phyloP scores from a whole-genome alignment of 35 echinoderm and acorn worm species.

The Acanthaster planci region DNA sequence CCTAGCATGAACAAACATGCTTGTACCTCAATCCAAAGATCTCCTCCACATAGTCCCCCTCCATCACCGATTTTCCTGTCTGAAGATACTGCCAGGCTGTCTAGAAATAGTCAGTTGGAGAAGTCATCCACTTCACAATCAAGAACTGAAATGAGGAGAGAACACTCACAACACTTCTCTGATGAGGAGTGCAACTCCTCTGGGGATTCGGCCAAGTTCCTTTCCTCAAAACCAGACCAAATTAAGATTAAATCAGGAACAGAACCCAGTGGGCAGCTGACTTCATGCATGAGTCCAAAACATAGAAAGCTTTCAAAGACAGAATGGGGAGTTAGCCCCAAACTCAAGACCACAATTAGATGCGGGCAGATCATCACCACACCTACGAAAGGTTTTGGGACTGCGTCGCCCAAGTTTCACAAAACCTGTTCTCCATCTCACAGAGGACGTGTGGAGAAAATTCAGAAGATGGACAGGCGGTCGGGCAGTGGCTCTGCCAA shows the following conservation, averaged over 20 bases:
- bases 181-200: constrained; percentile 1
- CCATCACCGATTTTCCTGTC: too few relatives aligned
- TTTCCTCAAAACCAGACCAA: background rate
- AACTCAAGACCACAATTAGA: background rate
- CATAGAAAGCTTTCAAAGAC: background rate
- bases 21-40: too few relatives aligned
- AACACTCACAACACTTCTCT: background rate
- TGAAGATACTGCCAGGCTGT: too few relatives aligned
- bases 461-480: background rate
- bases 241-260: background rate
- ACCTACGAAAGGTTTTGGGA: background rate
- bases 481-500: background rate
- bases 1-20: too few relatives aligned
- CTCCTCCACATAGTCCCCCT: too few relatives aligned
- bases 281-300: background rate
- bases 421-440: background rate
- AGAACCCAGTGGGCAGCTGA: background rate
- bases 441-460: constrained; percentile 16
- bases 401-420: background rate
- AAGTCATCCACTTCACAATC: too few relatives aligned
- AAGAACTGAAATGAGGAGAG: background rate
- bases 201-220: background rate
- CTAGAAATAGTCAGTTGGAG: too few relatives aligned
- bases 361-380: constrained; percentile 17
- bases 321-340: background rate